Evolutionary conservation across 1,140 invertebrate species (phyloP).

Genomic region (Zaprionus ghesquierei): DNA sequence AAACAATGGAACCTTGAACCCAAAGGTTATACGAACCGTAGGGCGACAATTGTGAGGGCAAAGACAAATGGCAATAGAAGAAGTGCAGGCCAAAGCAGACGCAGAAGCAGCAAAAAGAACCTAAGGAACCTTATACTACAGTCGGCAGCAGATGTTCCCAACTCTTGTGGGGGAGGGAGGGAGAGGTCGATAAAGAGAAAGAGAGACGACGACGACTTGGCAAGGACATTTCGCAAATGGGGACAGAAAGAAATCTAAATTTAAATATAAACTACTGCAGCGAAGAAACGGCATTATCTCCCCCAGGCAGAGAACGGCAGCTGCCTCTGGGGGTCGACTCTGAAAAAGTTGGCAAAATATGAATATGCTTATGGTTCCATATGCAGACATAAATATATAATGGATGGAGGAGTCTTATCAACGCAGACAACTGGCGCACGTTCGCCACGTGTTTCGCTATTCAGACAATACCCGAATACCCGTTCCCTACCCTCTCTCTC

Average conservation of each 20-base stretch:
- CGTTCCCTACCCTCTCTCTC: not conserved
- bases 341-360: slow-evolving; percentile 48
- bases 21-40: slow-evolving; percentile 22
- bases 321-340: slow-evolving; percentile 41
- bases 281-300: slow-evolving; percentile 46
- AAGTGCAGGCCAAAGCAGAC: slow-evolving; percentile 22
- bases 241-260: slow-evolving; percentile 57
- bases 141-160: slow-evolving; percentile 44
- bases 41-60: slow-evolving; percentile 55
- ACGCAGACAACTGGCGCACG: slow-evolving; percentile 71
- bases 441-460: slow-evolving; percentile 60
- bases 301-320: slow-evolving; percentile 58
- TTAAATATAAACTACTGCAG: slow-evolving; percentile 48
- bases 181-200: slow-evolving; percentile 2
- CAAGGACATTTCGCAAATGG: slow-evolving; percentile 38
- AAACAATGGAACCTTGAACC: slow-evolving; percentile 48
- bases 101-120: slow-evolving; percentile 1
- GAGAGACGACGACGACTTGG: slow-evolving; percentile 14
- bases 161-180: slow-evolving; percentile 56
- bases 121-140: slow-evolving; percentile 16
- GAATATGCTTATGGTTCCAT: slow-evolving; percentile 40
- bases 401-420: slow-evolving; percentile 47
- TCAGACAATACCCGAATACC: not conserved
- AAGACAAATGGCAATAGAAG: slow-evolving; percentile 56
- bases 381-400: slow-evolving; percentile 27